Conservation (phyloP, 1,140 invertebrate species). For the Bombus impatiens region DNA sequence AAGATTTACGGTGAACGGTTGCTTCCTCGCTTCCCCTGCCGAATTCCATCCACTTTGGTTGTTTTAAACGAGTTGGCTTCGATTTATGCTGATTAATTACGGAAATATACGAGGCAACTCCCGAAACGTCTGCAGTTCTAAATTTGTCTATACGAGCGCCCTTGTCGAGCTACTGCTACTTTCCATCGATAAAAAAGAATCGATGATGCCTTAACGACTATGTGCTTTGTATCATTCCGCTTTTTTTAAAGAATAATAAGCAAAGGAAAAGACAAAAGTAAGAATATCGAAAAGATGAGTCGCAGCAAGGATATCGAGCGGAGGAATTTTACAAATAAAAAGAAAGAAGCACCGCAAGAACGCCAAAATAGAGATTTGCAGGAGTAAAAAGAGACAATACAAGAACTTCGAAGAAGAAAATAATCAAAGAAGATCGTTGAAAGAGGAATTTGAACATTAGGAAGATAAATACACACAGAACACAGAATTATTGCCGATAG, state of each 20-base stretch:
- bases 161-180: neutral
- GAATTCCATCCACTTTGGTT: too few species aligned
- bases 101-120: conserved; percentile 7
- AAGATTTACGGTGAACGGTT: conserved; percentile 60
- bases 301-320: neutral
- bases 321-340: neutral
- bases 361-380: too few species aligned
- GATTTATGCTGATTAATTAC: conserved; percentile 56
- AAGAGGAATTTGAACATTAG: neutral
- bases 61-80: conserved; percentile 34
- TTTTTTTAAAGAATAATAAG: neutral
- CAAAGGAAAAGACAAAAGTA: neutral
- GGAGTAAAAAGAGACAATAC: neutral
- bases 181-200: neutral
- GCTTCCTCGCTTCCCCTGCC: neutral
- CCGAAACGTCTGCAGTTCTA: conserved; percentile 4
- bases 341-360: neutral
- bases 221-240: neutral
- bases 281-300: neutral
- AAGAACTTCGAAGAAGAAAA: neutral
- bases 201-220: neutral
- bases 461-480: too few species aligned
- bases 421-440: neutral
- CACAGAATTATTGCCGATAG: too few species aligned
- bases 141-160: neutral